Evolutionary conservation across 2,888 invertebrate species (phyloP).

Genomic region (Dryobota labecula): DNA sequence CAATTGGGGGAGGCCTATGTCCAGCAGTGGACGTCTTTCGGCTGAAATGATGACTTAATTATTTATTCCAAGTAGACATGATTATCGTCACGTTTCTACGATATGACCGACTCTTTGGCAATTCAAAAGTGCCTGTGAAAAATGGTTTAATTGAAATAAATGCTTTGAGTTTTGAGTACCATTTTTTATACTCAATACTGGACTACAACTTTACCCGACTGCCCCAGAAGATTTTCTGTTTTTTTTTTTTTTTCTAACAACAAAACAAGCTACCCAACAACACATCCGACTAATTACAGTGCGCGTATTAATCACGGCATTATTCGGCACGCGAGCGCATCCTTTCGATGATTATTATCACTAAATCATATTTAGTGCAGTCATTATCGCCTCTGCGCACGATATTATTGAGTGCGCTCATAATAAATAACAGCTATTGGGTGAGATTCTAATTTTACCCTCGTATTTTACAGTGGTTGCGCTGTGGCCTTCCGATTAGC

Average conservation of each 20-base stretch:
- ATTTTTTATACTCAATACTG: too few relatives aligned
- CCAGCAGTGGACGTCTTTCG: too few relatives aligned
- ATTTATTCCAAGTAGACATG: neutral
- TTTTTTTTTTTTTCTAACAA: constrained; percentile 22
- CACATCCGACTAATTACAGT: constrained; percentile 65
- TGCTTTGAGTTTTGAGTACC: too few relatives aligned
- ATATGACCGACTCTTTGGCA: too few relatives aligned
- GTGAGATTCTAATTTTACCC: constrained; percentile 77
- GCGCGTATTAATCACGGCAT: constrained; percentile 67
- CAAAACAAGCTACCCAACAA: constrained; percentile 30
- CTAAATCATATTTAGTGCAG: constrained; percentile 85
- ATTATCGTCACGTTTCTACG: neutral
- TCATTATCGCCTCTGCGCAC: constrained; percentile 78
- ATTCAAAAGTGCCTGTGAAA: too few relatives aligned
- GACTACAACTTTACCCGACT: neutral
- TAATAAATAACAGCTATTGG: constrained; percentile 78
- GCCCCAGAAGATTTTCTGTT: too few relatives aligned
- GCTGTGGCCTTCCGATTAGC: constrained; percentile 67
- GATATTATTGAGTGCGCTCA: constrained; percentile 72
- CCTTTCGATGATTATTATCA: constrained; percentile 77
- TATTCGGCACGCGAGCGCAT: constrained; percentile 69
- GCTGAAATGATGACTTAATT: too few relatives aligned
- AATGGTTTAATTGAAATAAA: too few relatives aligned
- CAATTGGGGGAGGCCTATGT: too few relatives aligned
- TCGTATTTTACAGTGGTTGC: constrained; percentile 70